phyloP scores from a whole-genome alignment of 2,797 vertebrate species.

The Esox lucius region DNA sequence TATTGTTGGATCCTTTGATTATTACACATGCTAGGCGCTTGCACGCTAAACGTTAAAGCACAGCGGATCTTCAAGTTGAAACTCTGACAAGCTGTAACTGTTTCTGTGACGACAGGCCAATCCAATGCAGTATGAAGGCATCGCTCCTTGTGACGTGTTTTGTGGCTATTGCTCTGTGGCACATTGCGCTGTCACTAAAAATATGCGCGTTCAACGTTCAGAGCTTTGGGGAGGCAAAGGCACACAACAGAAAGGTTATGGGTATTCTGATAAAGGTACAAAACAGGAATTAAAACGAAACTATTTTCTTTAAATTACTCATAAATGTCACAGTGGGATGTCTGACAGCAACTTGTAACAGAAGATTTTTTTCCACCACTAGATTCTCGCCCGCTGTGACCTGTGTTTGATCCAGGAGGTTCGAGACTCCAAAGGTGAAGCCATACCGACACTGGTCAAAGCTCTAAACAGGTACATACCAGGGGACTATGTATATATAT shows the following conservation, averaged over 20 bases:
- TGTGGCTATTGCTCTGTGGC: slow-evolving; percentile 48
- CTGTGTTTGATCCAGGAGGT: slow-evolving; percentile 83
- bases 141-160: slow-evolving; percentile 53
- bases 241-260: slow-evolving; percentile 77
- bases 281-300: no score
- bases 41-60: no score
- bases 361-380: not conserved
- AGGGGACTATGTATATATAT: not conserved
- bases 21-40: no score
- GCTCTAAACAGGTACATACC: slow-evolving; percentile 75
- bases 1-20: no score
- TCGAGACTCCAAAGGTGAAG: slow-evolving; percentile 77
- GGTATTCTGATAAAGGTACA: slow-evolving; percentile 75
- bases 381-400: slow-evolving; percentile 83
- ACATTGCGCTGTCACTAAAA: slow-evolving; percentile 64
- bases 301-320: no score
- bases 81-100: not conserved
- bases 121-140: slow-evolving; percentile 60
- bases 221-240: slow-evolving; percentile 81
- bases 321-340: no score
- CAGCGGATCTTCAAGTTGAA: not conserved
- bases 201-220: slow-evolving; percentile 83
- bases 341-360: not conserved
- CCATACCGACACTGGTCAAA: slow-evolving; percentile 67
- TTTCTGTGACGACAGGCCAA: slow-evolving; percentile 24